A percentile compares a stretch with the other conserved stretches of the same genome.
phyloP scores from a whole-genome alignment of 1,140 invertebrate species.

The Drosophila nebulosa region DNA sequence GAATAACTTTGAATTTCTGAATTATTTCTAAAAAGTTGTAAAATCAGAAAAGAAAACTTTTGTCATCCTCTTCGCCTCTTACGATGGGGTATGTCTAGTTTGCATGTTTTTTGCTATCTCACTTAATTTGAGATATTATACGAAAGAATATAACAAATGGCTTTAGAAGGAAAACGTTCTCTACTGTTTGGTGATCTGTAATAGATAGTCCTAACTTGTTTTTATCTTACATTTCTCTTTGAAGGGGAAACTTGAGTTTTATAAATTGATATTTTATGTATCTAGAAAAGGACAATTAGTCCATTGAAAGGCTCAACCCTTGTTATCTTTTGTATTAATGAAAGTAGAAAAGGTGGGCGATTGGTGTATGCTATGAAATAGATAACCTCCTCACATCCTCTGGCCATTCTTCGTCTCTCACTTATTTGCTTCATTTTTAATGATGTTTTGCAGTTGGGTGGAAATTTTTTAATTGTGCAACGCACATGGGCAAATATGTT shows the following conservation, averaged over 20 bases:
- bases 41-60: too few species aligned
- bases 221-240: not conserved
- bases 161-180: too few species aligned
- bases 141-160: too few species aligned
- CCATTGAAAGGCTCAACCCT: not conserved
- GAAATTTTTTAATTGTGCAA: slow-evolving; percentile 52
- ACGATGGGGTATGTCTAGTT: too few species aligned
- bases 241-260: too few species aligned
- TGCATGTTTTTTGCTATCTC: too few species aligned
- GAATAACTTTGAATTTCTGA: too few species aligned
- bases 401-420: not conserved
- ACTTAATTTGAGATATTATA: too few species aligned
- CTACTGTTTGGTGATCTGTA: not conserved
- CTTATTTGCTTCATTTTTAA: slow-evolving; percentile 32
- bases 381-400: not conserved
- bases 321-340: not conserved
- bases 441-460: slow-evolving; percentile 31
- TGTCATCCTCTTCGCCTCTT: too few species aligned
- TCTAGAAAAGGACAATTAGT: not conserved
- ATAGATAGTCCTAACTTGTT: not conserved
- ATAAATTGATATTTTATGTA: slow-evolving; percentile 2
- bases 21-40: too few species aligned
- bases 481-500: slow-evolving; percentile 53
- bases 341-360: not conserved
- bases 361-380: not conserved